Evolutionary conservation across 1,140 invertebrate genomes (phyloP), one percentile per base, ranked within the genome.

Genomic region (Brachionus calyciflorus): DNA sequence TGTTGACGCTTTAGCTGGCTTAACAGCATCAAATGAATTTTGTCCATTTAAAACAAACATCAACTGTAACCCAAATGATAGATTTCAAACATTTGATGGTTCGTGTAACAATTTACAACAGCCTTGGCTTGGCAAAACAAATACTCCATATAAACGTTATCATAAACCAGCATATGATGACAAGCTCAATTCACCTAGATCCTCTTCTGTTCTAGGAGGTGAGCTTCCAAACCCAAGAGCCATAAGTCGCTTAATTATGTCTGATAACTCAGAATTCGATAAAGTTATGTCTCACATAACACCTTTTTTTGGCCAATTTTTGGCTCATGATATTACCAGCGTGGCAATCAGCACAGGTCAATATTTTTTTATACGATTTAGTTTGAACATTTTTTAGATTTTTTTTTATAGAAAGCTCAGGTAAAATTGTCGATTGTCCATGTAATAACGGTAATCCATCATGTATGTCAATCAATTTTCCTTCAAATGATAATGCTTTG

Each of bases 31-130:
- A 21, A 49, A 24, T 17, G 69, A 49, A 73, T 51, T 73, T 51
- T 73, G 69, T 73, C 69, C 69, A 12, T 73, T 73, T 73, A 73
- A 73, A 33, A 51, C 24, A 30, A 73, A 73, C 30, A 21, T 40
- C 9, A 40, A 40, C 46, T 73, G 69, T 10, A 55, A 73, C 41
- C 30, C 46, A 12, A 73, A 49, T 12, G 51, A 28, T 17, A 14
- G 46, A 28, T 73, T 73, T 51, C 69, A 7, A n/a, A 40, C 69
- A 30, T 73, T 73, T 73, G 73, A 76, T 17, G 73, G 73, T 17
- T 57, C 49, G 40, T 76, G 73, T 44, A 76, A 76, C 26, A 76
- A 76, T 21, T 33, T 76, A 4, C 26, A 57, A 10, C 24, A 55
- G 14, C 53, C 53, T n/a, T 76, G 73, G 73, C 10, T 55, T 10